Percentiles rank a stretch among this genome's conserved stretches.
Conservation (phyloP, 1,140 invertebrate genomes). For the Calliphora vicina region DNA sequence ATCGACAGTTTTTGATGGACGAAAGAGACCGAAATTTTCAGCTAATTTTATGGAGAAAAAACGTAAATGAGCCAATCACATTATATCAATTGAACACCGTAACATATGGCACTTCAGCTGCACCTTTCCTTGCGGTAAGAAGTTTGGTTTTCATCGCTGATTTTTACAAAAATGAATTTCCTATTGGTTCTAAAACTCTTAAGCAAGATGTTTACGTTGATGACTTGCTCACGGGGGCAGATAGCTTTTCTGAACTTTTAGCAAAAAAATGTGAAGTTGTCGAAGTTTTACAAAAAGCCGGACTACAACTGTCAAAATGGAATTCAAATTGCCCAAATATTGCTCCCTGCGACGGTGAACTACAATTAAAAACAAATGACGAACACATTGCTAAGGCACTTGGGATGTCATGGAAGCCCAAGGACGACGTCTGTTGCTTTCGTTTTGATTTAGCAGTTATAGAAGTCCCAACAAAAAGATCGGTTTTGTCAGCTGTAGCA, state of each 20-base stretch:
- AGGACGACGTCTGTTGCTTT: neutral
- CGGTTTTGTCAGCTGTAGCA: too few relatives aligned
- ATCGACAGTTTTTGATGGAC: neutral
- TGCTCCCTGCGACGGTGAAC: neutral
- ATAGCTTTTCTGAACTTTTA: neutral
- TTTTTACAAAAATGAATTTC: neutral
- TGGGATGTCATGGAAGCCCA: neutral
- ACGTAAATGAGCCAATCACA: neutral
- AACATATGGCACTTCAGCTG: neutral
- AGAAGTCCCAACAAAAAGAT: neutral
- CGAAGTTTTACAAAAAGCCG: neutral
- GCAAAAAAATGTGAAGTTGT: neutral
- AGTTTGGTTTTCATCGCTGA: neutral
- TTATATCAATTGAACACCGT: neutral
- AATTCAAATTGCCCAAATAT: neutral
- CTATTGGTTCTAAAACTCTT: neutral
- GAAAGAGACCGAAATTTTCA: neutral
- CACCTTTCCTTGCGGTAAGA: neutral
- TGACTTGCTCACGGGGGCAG: neutral
- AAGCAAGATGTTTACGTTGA: neutral
- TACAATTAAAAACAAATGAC: neutral
- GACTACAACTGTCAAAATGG: neutral
- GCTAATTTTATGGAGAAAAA: neutral
- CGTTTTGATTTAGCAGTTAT: neutral
- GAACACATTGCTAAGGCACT: neutral